Evolutionary conservation across 2,113 vertebrate genomes (phyloP), one percentile per base, ranked within the genome.

Genomic region (Tenrec ecaudatus): DNA sequence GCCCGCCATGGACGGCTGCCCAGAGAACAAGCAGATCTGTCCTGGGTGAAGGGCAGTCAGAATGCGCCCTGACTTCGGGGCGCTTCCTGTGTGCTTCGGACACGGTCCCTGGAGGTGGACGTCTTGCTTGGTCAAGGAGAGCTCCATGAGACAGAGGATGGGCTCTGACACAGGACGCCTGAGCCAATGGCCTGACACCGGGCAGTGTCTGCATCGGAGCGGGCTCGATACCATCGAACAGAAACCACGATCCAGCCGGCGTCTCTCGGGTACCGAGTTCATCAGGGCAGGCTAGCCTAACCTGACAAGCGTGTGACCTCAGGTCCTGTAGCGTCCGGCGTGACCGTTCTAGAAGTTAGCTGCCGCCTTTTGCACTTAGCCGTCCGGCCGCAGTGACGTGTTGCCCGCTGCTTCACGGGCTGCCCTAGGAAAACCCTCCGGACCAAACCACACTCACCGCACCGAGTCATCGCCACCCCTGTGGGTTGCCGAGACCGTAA

Each of bases 351-450:
- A 0, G 40, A 81, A 14, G 29, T 77, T 86, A 71, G 57, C 33
- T 36, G 47, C 36, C 40, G n/a, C 58, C 33, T 91, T 81, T 68
- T 76, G 64, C 71, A 58, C 27, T 43, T 82, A 36, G 77, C 64
- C 87, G 91, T 93, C 36, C 36, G 19, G 25, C 82, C 19, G 2
- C 77, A 36, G n/a, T 73, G 82, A 75, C 23, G 7, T 86, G 81
- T 86, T 62, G 77, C 31, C 60, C 38, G 68, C 0, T 66, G 77
- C 58, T 93, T 90, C 12, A 31, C 57, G 79, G 23, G 40, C 57
- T 53, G 66, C 84, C 22, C 43, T 71, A 33, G 82, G 85, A 94
- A 86, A 94, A 87, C 31, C 23, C 6, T 77, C 64, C 9, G 12
- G 47, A 10, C 12, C 47, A 10, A 53, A 53, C 47, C 47, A 53